Base-by-base conservation (phyloP, 2,888 invertebrate genomes). In the Drosophila prostipennis region DNA sequence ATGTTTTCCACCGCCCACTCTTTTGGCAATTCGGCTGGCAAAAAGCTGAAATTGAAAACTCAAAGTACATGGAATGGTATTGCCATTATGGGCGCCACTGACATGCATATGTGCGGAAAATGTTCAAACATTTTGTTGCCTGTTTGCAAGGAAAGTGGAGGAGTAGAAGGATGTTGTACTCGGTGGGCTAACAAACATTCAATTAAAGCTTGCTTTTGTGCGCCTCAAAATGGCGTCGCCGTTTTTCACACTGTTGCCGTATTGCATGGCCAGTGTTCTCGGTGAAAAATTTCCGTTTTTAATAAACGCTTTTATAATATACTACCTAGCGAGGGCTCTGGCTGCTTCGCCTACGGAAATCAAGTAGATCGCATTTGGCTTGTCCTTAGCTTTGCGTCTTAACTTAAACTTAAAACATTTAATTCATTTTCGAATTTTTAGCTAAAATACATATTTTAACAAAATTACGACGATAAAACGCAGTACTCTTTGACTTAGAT, bases 141-240 rank as follows among this genome's bases (percentile, higher is more conserved):
- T n/a, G 55, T 61, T 61, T 73, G 70, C 16, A 16, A 34, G 34
- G 2, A 4, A 34, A 16, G 16, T 16, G 48, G 48, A 1, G 48
- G 11, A 19, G 32, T 13, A 16, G 48, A 34, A 16, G 64, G 37
- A 45, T 40, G 37, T 39, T 16, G 26, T 63, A 16, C 34, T 42
- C 23, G 37, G 23, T 10, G n/a, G 48, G 75, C 79, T 71, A 72
- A 76, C 86, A 82, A 86, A 86, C 80, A 86, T 82, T 82, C 86
- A 86, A 82, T 82, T 82, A 82, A 79, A 80, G 74, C 86, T 83
- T 79, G 86, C 86, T 86, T 86, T 86, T 83, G 74, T 86, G 79
- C 72, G 76, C 70, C 80, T 70, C 75, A 79, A 77, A 81, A 79
- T 79, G 76, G 74, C 80, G 79, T 68, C 70, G 76, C 76, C 52